These are phyloP conservation scores for Zaprionus tsacasi DNA, from an alignment of 1,140 invertebrate genomes.

Conservation along the genomic window DNA sequence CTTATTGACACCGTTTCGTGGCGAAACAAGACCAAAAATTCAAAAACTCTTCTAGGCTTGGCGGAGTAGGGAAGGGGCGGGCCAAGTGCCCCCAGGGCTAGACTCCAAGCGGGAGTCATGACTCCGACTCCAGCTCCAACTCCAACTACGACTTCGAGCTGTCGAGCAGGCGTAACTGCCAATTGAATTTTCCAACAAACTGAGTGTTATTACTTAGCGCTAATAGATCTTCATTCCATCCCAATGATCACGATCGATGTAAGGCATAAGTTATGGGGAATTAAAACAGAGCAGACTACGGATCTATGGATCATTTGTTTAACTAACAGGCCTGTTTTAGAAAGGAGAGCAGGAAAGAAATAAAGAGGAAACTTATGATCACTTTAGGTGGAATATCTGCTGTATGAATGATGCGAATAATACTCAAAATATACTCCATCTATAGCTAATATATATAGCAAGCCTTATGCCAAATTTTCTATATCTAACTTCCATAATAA, in stretches of 20 bases:
- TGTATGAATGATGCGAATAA: too few species aligned
- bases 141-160: conserved; percentile 15
- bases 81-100: conserved; percentile 36
- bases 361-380: too few species aligned
- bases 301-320: not conserved
- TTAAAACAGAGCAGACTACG: not conserved
- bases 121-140: conserved; percentile 10
- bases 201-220: conserved; percentile 35
- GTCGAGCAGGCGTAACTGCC: conserved; percentile 46
- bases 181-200: conserved; percentile 62
- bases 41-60: conserved; percentile 31
- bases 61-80: conserved; percentile 14
- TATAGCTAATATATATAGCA: too few species aligned
- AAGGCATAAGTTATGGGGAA: conserved; percentile 4
- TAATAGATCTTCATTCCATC: conserved; percentile 40
- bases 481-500: too few species aligned
- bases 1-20: conserved; percentile 77
- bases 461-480: too few species aligned
- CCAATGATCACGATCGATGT: not conserved
- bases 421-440: too few species aligned
- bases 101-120: conserved; percentile 24
- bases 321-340: not conserved
- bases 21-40: conserved; percentile 41
- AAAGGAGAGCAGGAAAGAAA: not conserved
- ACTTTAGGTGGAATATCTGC: too few species aligned